Conservation (phyloP, 1,140 invertebrate species). For the Tetragonula clypearis region DNA sequence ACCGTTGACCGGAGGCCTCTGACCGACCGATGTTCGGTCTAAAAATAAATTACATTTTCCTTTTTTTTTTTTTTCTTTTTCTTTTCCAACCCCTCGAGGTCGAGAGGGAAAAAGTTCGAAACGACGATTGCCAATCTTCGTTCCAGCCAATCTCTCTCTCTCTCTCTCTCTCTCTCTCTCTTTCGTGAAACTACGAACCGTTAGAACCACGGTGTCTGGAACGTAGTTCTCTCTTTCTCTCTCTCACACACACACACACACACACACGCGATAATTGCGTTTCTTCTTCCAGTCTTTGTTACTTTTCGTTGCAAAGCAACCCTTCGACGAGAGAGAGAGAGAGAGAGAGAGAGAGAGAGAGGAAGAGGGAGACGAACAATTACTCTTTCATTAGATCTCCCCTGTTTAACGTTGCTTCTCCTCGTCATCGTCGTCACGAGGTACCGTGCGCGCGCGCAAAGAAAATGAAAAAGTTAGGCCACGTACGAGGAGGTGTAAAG, state of each 20-base stretch:
- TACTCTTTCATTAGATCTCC: not conserved
- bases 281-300: not conserved
- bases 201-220: not conserved
- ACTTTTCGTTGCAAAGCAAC: not conserved
- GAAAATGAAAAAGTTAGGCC: not conserved
- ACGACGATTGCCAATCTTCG: not conserved
- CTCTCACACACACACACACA: too few species aligned
- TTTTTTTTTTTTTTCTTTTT: not conserved
- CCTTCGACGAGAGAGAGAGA: not conserved
- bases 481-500: not conserved
- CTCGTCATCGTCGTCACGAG: not conserved
- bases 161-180: not conserved
- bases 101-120: not conserved
- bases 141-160: not conserved
- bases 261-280: conserved; percentile 14
- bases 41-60: too few species aligned
- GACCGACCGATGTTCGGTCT: not conserved
- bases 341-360: too few species aligned
- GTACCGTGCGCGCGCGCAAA: not conserved
- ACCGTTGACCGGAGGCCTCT: conserved; percentile 18
- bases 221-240: too few species aligned
- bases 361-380: not conserved
- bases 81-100: too few species aligned
- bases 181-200: not conserved
- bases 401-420: not conserved